Evolutionary conservation across 37 sponge, comb jelly and placozoan genomes (phyloP), one percentile per base, ranked within the genome.

Genomic region (Geodia barretti): DNA sequence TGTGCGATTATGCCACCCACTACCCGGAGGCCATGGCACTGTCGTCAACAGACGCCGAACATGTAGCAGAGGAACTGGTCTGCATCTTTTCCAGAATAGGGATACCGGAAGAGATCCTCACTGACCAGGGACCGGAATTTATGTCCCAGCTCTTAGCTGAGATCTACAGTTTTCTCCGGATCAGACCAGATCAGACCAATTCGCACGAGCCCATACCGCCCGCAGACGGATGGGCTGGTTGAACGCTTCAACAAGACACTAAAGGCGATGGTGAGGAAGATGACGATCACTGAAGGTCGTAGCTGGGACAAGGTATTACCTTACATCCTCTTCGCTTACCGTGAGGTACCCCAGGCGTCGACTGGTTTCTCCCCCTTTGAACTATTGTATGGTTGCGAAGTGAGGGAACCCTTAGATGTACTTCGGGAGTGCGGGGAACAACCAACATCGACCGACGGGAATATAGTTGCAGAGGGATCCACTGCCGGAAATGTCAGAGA

Each of bases 11-110:
- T 41, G 73, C 82, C 29, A 81, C 82, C 3, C 74, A 74, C 29
- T 81, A 70, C 34, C 82, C 82, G 23, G 66, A 84, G 38, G 85
- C 79, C 20, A 61, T 84, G 26, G 74, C 86, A 62, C 31, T 86
- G 40, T 60, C 38, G 34, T n/a, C 36, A 1, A 39, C 62, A 38
- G 79, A 86, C 36, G 73, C 79, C 29, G 66, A 38, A 38, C 70
- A 33, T 59, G 64, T 78, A 30, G 80, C 86, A 33, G 54, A 54
- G 25, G 86, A 86, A 63, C 74, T n/a, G n/a, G n/a, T n/a, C n/a
- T n/a, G n/a, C n/a, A n/a, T n/a, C n/a, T n/a, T n/a, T n/a, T n/a
- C n/a, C n/a, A n/a, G n/a, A n/a, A n/a, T n/a, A n/a, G n/a, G n/a
- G n/a, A n/a, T n/a, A n/a, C n/a, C n/a, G n/a, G n/a, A n/a, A n/a